A percentile compares a stretch with the other conserved stretches of the same genome.
Conservation (phyloP, 2,113 vertebrate genomes). For the Empidonax alnorum region DNA sequence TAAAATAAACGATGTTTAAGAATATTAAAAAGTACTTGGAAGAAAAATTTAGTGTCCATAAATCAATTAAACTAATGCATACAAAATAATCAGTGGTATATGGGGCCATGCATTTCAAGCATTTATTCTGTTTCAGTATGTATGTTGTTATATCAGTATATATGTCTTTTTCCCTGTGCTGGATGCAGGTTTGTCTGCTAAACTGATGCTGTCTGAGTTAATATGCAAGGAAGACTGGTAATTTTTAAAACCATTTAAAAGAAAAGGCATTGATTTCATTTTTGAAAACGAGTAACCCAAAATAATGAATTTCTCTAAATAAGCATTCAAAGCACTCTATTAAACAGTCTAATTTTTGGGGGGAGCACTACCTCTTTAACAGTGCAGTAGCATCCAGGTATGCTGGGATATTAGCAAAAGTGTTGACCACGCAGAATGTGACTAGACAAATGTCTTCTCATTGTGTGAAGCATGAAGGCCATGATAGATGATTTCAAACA, state of each 20-base stretch:
- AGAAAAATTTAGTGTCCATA: conserved; percentile 33
- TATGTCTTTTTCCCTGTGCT: background rate
- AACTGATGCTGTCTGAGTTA: background rate
- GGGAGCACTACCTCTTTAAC: conserved; percentile 25
- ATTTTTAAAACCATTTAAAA: background rate
- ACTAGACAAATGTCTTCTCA: conserved; percentile 81
- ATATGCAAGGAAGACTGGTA: background rate
- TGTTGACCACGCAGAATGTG: conserved; percentile 80
- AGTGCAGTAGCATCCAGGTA: conserved; percentile 70
- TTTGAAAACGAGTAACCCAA: background rate
- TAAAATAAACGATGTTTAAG: conserved; percentile 36
- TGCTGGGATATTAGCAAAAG: conserved; percentile 66
- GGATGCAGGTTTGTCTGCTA: background rate
- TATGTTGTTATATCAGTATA: background rate
- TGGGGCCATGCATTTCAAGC: background rate
- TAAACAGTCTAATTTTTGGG: background rate
- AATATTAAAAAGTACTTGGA: conserved; percentile 58
- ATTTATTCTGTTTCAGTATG: background rate
- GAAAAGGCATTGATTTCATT: background rate
- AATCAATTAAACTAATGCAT: conserved; percentile 55
- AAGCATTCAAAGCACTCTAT: conserved; percentile 1
- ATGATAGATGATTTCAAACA: conserved; percentile 85
- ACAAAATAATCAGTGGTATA: background rate
- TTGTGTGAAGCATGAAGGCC: conserved; percentile 82
- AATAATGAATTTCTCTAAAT: background rate